These are phyloP conservation scores for Eilema depressum DNA, from an alignment of 2,888 invertebrate genomes.

Conservation along the genomic window DNA sequence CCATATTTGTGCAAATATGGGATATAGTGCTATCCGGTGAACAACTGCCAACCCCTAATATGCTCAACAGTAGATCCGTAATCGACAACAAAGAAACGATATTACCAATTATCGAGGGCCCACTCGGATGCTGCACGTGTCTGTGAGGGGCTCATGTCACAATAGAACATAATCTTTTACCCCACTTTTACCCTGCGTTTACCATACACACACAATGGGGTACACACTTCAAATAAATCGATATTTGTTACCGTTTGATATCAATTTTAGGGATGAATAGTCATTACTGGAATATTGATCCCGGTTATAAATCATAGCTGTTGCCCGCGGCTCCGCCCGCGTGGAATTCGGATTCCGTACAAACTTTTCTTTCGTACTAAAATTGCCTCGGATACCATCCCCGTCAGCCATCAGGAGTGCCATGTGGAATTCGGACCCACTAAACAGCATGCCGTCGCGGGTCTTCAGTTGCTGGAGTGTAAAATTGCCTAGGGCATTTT, in stretches of 20 bases:
- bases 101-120: conserved; percentile 19
- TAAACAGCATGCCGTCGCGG: too few relatives aligned
- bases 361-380: too few relatives aligned
- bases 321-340: too few relatives aligned
- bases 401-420: too few relatives aligned
- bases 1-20: neutral
- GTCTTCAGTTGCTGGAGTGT: too few relatives aligned
- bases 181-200: conserved; percentile 12
- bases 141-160: conserved; percentile 18
- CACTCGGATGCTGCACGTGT: conserved; percentile 26
- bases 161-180: conserved; percentile 19
- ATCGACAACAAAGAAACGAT: conserved; percentile 20
- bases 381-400: too few relatives aligned
- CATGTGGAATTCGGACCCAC: too few relatives aligned
- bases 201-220: neutral
- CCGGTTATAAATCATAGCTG: too few relatives aligned
- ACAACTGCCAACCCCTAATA: neutral
- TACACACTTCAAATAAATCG: conserved; percentile 8
- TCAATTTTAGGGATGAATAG: neutral
- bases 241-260: conserved; percentile 10
- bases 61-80: conserved; percentile 1
- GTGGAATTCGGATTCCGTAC: too few relatives aligned
- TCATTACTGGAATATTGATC: neutral
- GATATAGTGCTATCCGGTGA: neutral
- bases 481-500: too few relatives aligned